Evolutionary conservation across 2,888 invertebrate genomes (phyloP), one percentile per base, ranked within the genome.

Genomic region (Chorisops tibialis): DNA sequence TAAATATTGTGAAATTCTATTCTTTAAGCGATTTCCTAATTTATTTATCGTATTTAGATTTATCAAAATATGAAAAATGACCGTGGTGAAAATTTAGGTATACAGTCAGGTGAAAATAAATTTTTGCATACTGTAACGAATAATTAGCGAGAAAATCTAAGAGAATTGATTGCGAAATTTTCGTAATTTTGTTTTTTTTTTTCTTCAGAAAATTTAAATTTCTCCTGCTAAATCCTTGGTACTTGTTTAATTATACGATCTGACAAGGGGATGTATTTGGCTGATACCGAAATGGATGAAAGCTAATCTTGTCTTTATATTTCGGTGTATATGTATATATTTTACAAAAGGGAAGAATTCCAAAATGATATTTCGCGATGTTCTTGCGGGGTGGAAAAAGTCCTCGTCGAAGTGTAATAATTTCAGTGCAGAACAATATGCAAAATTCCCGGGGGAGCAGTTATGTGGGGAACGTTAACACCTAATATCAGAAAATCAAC

Each of bases 401-500:
- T 43, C 24, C 45, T 54, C 43, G 24, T 43, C 16, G 54, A 54
- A 54, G 41, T 41, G 30, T 45, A 52, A 43, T 56, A 38, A 56
- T 30, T 56, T 45, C 45, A 14, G 18, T 24, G 30, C 14, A 43
- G 56, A 56, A 56, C 56, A 56, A 56, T 56, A 56, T 56, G 56
- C 56, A 56, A 56, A 58, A 59, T 48, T 30, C 61, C 38, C 61
- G 16, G 30, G 61, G 61, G 61, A 41, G 51, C 43, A 14, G 41
- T 61, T 61, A 38, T 52, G 37, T n/a, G 43, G 61, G 61, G 62
- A 67, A 69, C 68, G 65, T 69, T 69, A 69, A 68, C 69, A 68
- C 69, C 68, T 68, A 68, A 69, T 69, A 69, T 68, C 64, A 65
- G 64, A 64, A 67, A 69, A 69, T 67, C 69, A 67, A 68, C 68